Base-by-base conservation (phyloP, 2,797 vertebrate species). In the Nyctibius grandis region DNA sequence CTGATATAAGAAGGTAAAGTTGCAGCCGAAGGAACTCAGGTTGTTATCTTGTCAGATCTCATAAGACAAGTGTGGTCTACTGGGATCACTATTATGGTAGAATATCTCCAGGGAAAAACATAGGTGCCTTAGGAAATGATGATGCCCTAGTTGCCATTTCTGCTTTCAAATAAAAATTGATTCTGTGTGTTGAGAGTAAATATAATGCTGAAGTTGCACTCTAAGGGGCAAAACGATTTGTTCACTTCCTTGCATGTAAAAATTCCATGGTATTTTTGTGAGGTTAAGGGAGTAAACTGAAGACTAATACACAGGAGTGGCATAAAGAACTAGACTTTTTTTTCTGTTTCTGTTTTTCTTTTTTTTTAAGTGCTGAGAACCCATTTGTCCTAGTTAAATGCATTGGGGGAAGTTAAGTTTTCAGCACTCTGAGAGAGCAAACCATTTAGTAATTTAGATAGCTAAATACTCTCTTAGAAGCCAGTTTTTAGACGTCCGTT, bases 11-110 rank as follows among this genome's bases (percentile, higher is more conserved):
- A 67, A 69, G 54, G 42, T 69, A 3, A 1, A 56, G 63, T 5
- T 78, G 61, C 47, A 78, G 45, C 61, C 45, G 25, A 17, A 84
- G 67, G 47, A 84, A 33, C 70, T 89, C 44, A 34, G 51, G 80
- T 74, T 93, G 80, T 65, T 83, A 74, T 94, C 77, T 34, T 89
- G 92, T 82, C 91, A 82, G 36, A 29, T 85, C 92, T 94, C n/a
- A 5, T 73, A 82, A 81, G 77, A 65, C 23, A 63, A 81, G 28
- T 25, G 2, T 29, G 48, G 63, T 45, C 42, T 72, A 5, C 65
- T 84, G 50, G 63, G 77, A 65, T 91, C 59, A 6, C 57, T 63
- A 0, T 45, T 72, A 40, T 19, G 22, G 56, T 57, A 7, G 64
- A 70, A 5, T 74, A 38, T 42, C 82, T 75, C 57, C 21, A 45